Evolutionary conservation across 2,113 vertebrate species (phyloP).

Genomic region (Pollachius pollachius): DNA sequence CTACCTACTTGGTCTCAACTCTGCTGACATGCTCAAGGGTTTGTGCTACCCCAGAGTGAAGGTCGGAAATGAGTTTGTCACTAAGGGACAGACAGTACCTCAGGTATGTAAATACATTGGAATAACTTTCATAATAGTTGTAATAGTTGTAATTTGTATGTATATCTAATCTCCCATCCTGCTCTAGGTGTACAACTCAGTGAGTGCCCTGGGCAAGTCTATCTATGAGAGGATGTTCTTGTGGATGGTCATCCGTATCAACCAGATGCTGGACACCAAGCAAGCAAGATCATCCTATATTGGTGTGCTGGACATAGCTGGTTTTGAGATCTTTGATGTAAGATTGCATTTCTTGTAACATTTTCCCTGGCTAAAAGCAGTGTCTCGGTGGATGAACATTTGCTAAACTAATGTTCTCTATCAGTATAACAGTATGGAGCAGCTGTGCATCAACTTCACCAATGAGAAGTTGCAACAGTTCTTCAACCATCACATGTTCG

Average conservation of each 20-base stretch:
- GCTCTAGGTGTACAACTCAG: not conserved
- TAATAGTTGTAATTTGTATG: not conserved
- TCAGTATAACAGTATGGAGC: no score
- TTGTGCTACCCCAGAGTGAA: slow-evolving; percentile 53
- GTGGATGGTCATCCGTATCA: slow-evolving; percentile 1
- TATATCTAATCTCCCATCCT: not conserved
- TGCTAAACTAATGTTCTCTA: not conserved
- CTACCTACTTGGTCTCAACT: slow-evolving; percentile 61
- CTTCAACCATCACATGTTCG: slow-evolving; percentile 76
- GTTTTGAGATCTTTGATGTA: slow-evolving; percentile 3
- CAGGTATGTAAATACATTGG: slow-evolving; percentile 49
- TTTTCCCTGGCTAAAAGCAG: no score
- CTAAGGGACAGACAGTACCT: slow-evolving; percentile 58
- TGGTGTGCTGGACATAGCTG: not conserved
- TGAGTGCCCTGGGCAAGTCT: not conserved
- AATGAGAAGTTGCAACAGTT: slow-evolving; percentile 83
- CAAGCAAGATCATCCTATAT: not conserved
- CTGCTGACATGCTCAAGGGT: slow-evolving; percentile 57
- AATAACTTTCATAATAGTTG: no score
- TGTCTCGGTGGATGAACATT: no score
- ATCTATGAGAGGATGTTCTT: slow-evolving; percentile 2
- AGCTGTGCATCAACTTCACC: no score
- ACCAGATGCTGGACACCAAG: not conserved
- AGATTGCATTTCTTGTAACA: not conserved
- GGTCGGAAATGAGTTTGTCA: slow-evolving; percentile 34